A percentile compares a stretch with the other conserved stretches of the same genome.
These are phyloP conservation scores for Listrodromus nycthemerus DNA, from an alignment of 2,888 invertebrate species.

Conservation along the genomic window DNA sequence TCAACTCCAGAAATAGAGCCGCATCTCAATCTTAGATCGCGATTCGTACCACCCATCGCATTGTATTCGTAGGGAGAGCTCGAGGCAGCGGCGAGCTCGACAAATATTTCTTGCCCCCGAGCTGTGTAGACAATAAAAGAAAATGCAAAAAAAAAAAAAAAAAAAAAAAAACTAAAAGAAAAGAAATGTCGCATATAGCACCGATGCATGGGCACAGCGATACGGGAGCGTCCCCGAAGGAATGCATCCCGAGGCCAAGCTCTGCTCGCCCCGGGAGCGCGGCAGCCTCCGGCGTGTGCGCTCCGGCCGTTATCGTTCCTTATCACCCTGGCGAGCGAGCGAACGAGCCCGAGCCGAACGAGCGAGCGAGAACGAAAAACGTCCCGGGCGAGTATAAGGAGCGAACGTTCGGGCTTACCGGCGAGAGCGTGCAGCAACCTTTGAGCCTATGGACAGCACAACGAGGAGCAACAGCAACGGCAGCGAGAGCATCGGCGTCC, in stretches of 20 bases:
- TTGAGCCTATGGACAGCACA: conserved; percentile 69
- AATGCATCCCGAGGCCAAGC: conserved; percentile 61
- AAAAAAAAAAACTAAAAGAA: not conserved
- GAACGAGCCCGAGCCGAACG: conserved; percentile 49
- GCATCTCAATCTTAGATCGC: conserved; percentile 55
- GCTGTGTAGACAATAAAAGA: conserved; percentile 47
- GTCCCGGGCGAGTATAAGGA: conserved; percentile 41
- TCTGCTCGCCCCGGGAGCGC: conserved; percentile 43
- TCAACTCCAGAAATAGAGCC: conserved; percentile 44
- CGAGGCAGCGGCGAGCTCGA: conserved; percentile 46
- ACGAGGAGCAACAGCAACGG: conserved; percentile 18
- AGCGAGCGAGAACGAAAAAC: conserved; percentile 17
- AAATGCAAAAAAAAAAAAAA: not conserved
- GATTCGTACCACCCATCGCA: conserved; percentile 40
- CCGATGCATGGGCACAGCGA: conserved; percentile 27
- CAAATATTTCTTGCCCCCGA: conserved; percentile 58
- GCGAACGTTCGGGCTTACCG: conserved; percentile 36
- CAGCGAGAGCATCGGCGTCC: conserved; percentile 68
- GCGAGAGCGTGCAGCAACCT: conserved; percentile 70
- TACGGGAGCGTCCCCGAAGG: conserved; percentile 59
- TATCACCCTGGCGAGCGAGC: conserved; percentile 59
- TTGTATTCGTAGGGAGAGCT: conserved; percentile 28
- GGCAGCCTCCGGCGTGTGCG: conserved; percentile 51
- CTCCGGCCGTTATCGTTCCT: conserved; percentile 60
- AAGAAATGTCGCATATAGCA: conserved; percentile 47